A percentile compares a stretch with the other conserved stretches of the same genome.
Evolutionary conservation across 1,140 invertebrate genomes (phyloP).

Genomic region (Campoletis sonorensis): DNA sequence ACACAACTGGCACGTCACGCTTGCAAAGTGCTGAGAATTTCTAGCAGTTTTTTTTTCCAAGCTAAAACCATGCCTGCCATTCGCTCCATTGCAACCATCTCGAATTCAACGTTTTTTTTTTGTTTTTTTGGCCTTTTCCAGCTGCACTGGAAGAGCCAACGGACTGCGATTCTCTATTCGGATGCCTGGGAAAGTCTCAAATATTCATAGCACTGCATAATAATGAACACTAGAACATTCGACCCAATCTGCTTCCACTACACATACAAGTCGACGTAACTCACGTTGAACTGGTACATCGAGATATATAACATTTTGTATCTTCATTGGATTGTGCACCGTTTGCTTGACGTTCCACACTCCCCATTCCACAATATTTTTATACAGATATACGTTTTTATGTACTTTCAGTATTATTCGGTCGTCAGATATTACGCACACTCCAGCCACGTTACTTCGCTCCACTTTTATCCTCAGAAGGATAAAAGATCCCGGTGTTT

Average conservation of each 20-base stretch:
- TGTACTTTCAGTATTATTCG: slow-evolving; percentile 27
- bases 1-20: neutral
- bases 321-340: slow-evolving; percentile 51
- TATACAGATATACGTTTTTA: neutral
- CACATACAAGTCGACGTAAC: neutral
- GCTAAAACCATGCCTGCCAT: slow-evolving; percentile 5
- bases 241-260: neutral
- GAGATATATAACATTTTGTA: slow-evolving; percentile 55
- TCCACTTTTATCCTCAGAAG: neutral
- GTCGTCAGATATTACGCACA: slow-evolving; percentile 26
- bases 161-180: slow-evolving; percentile 50
- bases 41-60: neutral
- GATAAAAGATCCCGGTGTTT: slow-evolving; percentile 18
- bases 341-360: slow-evolving; percentile 47
- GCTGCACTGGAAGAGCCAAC: slow-evolving; percentile 30
- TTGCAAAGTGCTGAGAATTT: slow-evolving; percentile 5
- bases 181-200: slow-evolving; percentile 55
- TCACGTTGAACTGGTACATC: slow-evolving; percentile 9
- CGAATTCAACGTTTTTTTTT: too few relatives aligned
- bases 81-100: slow-evolving; percentile 1
- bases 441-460: slow-evolving; percentile 2
- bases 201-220: slow-evolving; percentile 69
- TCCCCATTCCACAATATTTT: neutral
- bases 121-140: neutral
- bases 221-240: slow-evolving; percentile 60